Evolutionary conservation across 1,140 invertebrate species (phyloP), one percentile per base, ranked within the genome.

Genomic region (Atta colombica): DNA sequence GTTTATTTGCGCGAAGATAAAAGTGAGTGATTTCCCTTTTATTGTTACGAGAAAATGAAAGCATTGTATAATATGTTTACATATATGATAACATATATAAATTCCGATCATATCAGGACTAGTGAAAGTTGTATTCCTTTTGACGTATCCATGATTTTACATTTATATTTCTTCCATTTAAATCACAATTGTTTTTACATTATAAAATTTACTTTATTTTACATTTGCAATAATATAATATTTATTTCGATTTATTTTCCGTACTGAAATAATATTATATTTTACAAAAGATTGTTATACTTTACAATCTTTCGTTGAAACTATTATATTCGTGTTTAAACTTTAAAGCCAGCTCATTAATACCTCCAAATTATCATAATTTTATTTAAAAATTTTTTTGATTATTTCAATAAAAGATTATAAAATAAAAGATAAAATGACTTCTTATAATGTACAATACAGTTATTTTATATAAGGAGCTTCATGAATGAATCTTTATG

Each of bases 1-100:
- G 5, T 7, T 78, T 51, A 66, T 3, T 55, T 5, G 66, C 3
- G 25, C 0, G 10, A 45, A 72, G 16, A 60, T 78, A 31, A 60
- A 2, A 82, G 68, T 82, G 80, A 82, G 68, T 74, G 35, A 31
- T n/a, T 3, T 25, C 3, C 49, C 8, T 28, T 39, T 28, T 18
- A 14, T 16, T 74, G 1, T 35, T 49, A 14, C 14, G 16, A 16
- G 21, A 45, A 60, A 82, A 49, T 35, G 5, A n/a, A 18, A 80
- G 14, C 10, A 53, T 21, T 45, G 39, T 45, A 10, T 18, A 21
- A 31, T 31, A 31, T 31, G 16, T 45, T 45, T 12, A 53, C 7
- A 16, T 18, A 63, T 31, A 25, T 28, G 25, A 6, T 25, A 8
- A 18, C 16, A 53, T 1, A 25, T 45, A 65, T 51, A 18, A 4